phyloP scores from a whole-genome alignment of 1,140 invertebrate species.

The Bacillus rossius region DNA sequence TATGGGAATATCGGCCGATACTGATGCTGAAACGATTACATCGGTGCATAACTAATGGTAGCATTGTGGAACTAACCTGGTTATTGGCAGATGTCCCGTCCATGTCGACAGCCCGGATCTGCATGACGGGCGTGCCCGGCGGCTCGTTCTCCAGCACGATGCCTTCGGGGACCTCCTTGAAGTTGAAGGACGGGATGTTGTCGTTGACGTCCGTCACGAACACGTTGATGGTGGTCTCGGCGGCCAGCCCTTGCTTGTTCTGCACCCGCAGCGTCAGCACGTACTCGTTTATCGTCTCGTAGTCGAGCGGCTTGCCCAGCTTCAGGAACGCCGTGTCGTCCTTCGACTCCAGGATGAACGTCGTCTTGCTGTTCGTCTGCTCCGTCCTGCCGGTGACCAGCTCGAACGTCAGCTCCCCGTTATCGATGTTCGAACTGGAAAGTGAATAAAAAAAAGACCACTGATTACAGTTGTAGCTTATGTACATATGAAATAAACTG shows the following conservation, averaged over 20 bases:
- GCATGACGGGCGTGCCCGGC: conserved; percentile 73
- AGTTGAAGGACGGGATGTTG: conserved; percentile 78
- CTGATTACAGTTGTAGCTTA: background rate
- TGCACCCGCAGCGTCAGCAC: conserved; percentile 72
- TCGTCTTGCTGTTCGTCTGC: conserved; percentile 74
- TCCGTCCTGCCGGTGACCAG: conserved; percentile 73
- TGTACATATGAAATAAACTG: background rate
- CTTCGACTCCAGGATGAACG: conserved; percentile 63
- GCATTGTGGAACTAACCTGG: no score
- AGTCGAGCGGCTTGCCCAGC: conserved; percentile 61
- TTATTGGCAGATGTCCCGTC: conserved; percentile 80
- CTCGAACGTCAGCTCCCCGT: conserved; percentile 66
- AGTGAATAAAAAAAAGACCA: background rate
- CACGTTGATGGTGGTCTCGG: conserved; percentile 70
- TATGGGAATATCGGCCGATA: no score
- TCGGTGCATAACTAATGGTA: no score
- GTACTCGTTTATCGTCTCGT: conserved; percentile 76
- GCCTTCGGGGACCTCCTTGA: conserved; percentile 68
- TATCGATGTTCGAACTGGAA: conserved; percentile 68
- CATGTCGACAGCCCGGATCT: conserved; percentile 77
- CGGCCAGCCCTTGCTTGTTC: conserved; percentile 73
- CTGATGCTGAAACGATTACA: no score
- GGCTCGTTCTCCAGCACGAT: conserved; percentile 80
- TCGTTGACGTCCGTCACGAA: conserved; percentile 81
- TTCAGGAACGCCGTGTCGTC: conserved; percentile 65